Evolutionary conservation across 2,113 vertebrate genomes (phyloP).

Genomic region (Sorex araneus): DNA sequence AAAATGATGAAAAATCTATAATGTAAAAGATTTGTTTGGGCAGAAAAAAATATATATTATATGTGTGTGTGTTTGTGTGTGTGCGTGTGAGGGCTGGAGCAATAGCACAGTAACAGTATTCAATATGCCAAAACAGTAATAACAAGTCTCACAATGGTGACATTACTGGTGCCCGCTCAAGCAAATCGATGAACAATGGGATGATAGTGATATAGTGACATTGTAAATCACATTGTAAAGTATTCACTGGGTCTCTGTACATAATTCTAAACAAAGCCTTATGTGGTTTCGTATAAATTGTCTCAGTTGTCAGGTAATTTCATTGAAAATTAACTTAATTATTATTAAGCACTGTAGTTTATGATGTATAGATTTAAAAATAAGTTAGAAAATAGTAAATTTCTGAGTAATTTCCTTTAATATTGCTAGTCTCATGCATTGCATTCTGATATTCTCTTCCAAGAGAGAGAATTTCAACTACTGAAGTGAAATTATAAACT

Average conservation of each 20-base stretch:
- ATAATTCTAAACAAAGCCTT: not conserved
- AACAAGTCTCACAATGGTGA: too few species aligned
- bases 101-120: too few species aligned
- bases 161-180: too few species aligned
- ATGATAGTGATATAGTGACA: too few species aligned
- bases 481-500: not conserved
- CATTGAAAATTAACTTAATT: not conserved
- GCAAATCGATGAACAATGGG: too few species aligned
- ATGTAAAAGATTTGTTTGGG: not conserved
- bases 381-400: not conserved
- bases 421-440: not conserved
- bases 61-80: too few species aligned
- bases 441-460: not conserved
- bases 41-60: not conserved
- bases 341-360: not conserved
- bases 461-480: not conserved
- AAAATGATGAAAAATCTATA: not conserved
- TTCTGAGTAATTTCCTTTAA: not conserved
- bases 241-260: not conserved
- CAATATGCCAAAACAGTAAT: too few species aligned
- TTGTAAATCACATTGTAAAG: not conserved
- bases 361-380: not conserved
- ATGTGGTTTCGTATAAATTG: too few species aligned
- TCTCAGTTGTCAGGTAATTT: not conserved
- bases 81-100: not conserved